phyloP scores from a whole-genome alignment of 2,888 invertebrate genomes.

The Sphinx pinastri region DNA sequence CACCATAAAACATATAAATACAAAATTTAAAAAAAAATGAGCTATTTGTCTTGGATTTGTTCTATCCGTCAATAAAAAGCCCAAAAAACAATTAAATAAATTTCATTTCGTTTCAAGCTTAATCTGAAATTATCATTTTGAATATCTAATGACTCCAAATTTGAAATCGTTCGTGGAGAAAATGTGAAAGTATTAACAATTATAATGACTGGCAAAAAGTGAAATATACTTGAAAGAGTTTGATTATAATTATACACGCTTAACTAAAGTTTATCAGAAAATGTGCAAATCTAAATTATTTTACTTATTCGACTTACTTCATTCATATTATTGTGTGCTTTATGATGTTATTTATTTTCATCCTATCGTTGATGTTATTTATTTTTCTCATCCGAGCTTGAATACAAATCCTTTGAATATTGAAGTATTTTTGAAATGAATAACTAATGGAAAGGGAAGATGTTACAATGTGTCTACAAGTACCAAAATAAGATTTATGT shows the following conservation, averaged over 20 bases:
- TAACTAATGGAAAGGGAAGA: background rate
- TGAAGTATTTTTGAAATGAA: background rate
- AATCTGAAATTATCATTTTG: background rate
- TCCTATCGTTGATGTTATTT: no score
- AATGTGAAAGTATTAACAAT: slow-evolving; percentile 15
- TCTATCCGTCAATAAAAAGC: no score
- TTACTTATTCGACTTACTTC: slow-evolving; percentile 3
- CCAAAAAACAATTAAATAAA: no score
- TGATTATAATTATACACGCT: no score
- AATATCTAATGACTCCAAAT: background rate
- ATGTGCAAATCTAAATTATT: background rate
- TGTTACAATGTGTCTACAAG: background rate
- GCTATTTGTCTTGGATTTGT: no score
- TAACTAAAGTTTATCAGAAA: no score
- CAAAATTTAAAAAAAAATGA: no score
- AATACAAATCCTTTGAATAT: background rate
- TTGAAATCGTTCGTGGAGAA: background rate
- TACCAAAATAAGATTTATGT: background rate
- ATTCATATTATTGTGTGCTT: background rate
- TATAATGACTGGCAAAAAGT: background rate
- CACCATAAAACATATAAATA: no score
- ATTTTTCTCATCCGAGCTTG: no score
- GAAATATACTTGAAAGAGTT: background rate
- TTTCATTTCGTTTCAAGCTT: background rate
- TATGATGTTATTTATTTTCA: no score